Percentiles rank a stretch among this genome's conserved stretches.
These are phyloP conservation scores for Basileuterus tristriatus DNA, from an alignment of 2,797 vertebrate genomes.

Conservation along the genomic window DNA sequence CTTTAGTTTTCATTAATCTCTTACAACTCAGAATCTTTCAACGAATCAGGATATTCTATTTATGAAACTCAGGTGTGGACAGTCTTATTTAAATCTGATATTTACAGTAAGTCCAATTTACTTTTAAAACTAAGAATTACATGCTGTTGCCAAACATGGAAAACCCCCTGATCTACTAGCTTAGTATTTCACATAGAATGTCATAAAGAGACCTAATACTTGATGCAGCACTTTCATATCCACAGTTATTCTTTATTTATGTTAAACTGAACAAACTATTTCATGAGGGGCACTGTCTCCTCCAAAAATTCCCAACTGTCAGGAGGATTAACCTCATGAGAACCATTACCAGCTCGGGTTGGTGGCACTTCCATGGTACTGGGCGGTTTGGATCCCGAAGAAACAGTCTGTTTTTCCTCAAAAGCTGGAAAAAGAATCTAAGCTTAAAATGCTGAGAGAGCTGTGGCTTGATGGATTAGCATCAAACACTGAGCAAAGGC, in stretches of 20 bases:
- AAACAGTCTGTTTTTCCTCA: slow-evolving; percentile 63
- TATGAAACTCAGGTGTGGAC: background rate
- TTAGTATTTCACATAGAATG: background rate
- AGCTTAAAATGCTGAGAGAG: slow-evolving; percentile 5
- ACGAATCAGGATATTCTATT: background rate
- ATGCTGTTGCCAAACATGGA: background rate
- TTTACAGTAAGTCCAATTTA: background rate
- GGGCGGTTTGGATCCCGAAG: slow-evolving; percentile 62
- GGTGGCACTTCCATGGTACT: slow-evolving; percentile 46
- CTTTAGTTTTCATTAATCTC: background rate
- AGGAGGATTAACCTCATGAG: background rate
- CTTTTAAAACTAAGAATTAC: background rate
- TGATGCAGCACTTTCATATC: background rate
- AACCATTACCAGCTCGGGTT: slow-evolving; percentile 56
- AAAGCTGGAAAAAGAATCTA: slow-evolving; percentile 68
- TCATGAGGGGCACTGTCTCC: background rate
- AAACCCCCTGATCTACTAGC: background rate
- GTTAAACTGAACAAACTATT: background rate
- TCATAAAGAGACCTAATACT: background rate
- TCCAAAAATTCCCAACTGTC: background rate
- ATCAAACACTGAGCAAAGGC: background rate
- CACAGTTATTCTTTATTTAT: background rate
- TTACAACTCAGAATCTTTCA: background rate
- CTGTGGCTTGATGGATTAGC: background rate
- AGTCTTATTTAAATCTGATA: background rate